These are phyloP conservation scores for Mesorhabditis spiculigera DNA, from an alignment of 2,888 invertebrate genomes.

Conservation along the genomic window DNA sequence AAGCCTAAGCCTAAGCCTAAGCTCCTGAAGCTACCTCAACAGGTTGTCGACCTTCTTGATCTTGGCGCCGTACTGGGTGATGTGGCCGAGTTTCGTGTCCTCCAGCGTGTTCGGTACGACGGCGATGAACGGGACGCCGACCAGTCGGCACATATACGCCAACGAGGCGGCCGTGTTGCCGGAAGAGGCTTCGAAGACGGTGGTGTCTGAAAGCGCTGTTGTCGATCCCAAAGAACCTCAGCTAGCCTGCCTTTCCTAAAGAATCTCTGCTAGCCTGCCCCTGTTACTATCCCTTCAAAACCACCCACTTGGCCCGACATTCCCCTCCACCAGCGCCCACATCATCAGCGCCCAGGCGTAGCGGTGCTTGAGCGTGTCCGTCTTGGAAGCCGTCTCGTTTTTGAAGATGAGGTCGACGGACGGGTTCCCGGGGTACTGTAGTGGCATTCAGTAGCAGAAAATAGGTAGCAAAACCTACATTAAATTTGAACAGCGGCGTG, in stretches of 20 bases:
- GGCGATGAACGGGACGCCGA: conserved; percentile 41
- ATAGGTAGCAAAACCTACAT: conserved; percentile 4
- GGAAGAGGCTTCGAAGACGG: conserved; percentile 46
- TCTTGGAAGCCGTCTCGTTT: conserved; percentile 27
- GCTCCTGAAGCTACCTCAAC: conserved; percentile 13
- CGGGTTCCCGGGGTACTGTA: conserved; percentile 17
- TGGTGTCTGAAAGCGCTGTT: conserved; percentile 18
- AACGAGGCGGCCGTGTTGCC: conserved; percentile 50
- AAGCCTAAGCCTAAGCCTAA: background rate
- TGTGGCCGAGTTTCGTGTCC: conserved; percentile 19
- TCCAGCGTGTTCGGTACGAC: conserved; percentile 36
- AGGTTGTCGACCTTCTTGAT: conserved; percentile 24
- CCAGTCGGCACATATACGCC: conserved; percentile 40
- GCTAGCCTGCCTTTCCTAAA: no score
- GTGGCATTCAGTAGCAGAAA: background rate
- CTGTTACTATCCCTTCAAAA: no score
- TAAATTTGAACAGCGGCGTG: conserved; percentile 20
- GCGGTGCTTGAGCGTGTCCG: conserved; percentile 33
- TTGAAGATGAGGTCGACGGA: conserved; percentile 28
- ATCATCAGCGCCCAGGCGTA: conserved; percentile 35
- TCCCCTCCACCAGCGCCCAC: conserved; percentile 36
- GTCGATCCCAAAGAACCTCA: no score
- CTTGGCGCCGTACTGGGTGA: conserved; percentile 22
- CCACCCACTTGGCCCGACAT: conserved; percentile 20
- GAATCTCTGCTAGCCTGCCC: background rate